phyloP scores from a whole-genome alignment of 2,888 invertebrate species.

The Cyclophora punctaria region DNA sequence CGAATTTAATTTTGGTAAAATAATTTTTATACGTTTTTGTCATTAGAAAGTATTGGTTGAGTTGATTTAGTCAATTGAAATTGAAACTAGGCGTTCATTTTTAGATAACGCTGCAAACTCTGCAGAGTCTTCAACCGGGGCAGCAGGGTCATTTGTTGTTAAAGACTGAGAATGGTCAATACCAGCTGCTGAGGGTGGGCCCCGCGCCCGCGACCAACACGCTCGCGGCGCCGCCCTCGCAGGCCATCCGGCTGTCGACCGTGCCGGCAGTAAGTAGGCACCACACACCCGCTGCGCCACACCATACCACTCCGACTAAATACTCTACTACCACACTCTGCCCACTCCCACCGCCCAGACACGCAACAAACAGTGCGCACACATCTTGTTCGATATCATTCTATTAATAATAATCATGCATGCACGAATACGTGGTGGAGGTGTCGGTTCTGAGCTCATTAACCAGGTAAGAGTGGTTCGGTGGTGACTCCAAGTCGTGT shows the following conservation, averaged over 20 bases:
- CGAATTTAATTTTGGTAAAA: slow-evolving; percentile 4
- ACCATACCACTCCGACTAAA: not conserved
- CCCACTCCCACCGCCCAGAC: slow-evolving; percentile 6
- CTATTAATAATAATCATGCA: slow-evolving; percentile 42
- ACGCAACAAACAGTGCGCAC: slow-evolving; percentile 12
- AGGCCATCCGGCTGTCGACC: slow-evolving; percentile 89
- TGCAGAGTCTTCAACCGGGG: slow-evolving; percentile 89
- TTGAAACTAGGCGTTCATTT: slow-evolving; percentile 65
- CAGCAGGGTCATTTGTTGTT: slow-evolving; percentile 92
- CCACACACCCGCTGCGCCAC: slow-evolving; percentile 21
- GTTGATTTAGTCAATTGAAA: slow-evolving; percentile 31
- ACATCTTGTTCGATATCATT: slow-evolving; percentile 36
- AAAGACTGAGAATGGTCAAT: slow-evolving; percentile 97
- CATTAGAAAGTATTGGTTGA: slow-evolving; percentile 4
- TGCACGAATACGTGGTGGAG: slow-evolving; percentile 51
- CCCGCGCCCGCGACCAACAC: slow-evolving; percentile 80
- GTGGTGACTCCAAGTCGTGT: too few relatives aligned
- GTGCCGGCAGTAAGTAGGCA: slow-evolving; percentile 91
- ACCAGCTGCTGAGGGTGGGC: slow-evolving; percentile 92
- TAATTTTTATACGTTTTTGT: slow-evolving; percentile 1
- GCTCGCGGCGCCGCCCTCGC: slow-evolving; percentile 77
- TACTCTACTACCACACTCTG: slow-evolving; percentile 8
- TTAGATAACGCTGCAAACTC: slow-evolving; percentile 91
- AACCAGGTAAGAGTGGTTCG: slow-evolving; percentile 46
- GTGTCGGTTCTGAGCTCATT: slow-evolving; percentile 54